These are phyloP conservation scores for Molossus molossus DNA, from an alignment of 2,797 vertebrate genomes.

Conservation along the genomic window DNA sequence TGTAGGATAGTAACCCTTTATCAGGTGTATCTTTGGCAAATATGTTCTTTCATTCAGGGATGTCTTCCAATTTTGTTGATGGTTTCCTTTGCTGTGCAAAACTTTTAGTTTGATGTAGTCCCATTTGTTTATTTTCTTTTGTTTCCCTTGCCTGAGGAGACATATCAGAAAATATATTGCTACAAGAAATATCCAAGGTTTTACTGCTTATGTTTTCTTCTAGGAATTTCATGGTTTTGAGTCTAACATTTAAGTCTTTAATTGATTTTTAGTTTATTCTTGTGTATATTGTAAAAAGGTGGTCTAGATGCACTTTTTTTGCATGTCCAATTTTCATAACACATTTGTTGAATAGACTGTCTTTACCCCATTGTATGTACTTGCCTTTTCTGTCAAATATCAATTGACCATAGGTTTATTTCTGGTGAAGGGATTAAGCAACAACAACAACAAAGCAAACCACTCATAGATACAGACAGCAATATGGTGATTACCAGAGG, in stretches of 20 bases:
- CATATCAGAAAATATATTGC: background rate
- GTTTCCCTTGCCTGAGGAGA: background rate
- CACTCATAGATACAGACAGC: background rate
- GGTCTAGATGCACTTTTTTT: background rate
- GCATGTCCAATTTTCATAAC: background rate
- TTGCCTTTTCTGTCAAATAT: background rate
- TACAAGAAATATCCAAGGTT: background rate
- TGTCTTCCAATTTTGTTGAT: background rate
- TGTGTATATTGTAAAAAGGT: background rate
- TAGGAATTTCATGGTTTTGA: background rate
- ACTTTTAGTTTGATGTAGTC: background rate
- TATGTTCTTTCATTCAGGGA: background rate
- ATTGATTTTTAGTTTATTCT: background rate
- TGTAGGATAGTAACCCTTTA: background rate
- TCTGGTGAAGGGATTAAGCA: background rate
- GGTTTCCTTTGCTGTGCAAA: background rate
- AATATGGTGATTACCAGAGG: background rate
- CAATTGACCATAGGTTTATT: background rate
- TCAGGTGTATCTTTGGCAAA: background rate
- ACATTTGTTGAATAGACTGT: background rate
- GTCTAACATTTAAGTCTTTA: background rate
- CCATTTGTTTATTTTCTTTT: background rate
- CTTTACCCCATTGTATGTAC: background rate
- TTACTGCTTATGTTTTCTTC: background rate
- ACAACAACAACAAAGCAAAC: background rate